These are phyloP conservation scores for Triplophysa yarkandensis DNA, from an alignment of 2,797 vertebrate genomes.

Conservation along the genomic window DNA sequence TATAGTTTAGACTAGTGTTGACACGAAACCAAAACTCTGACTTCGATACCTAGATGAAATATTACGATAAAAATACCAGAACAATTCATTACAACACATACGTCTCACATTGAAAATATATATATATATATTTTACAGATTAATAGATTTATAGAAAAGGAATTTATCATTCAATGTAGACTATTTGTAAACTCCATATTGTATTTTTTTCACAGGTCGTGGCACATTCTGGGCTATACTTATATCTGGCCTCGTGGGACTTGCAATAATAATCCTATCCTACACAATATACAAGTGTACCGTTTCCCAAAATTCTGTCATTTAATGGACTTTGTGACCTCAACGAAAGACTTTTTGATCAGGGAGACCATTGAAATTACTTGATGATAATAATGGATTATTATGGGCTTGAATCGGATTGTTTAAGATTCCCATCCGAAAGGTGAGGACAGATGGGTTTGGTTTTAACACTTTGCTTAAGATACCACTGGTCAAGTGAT, in stretches of 20 bases:
- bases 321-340: constrained; percentile 2
- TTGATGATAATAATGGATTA: not conserved
- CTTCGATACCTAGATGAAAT: too few species aligned
- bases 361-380: not conserved
- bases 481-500: not conserved
- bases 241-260: constrained; percentile 8
- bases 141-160: too few species aligned
- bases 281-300: constrained; percentile 7
- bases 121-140: too few species aligned
- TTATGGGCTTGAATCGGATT: not conserved
- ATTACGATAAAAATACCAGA: too few species aligned
- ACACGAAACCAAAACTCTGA: too few species aligned
- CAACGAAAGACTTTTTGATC: not conserved
- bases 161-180: too few species aligned
- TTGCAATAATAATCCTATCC: not conserved
- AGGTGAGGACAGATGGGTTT: not conserved
- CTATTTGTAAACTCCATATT: too few species aligned
- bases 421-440: not conserved
- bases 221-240: constrained; percentile 50
- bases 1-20: constrained; percentile 8
- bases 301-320: not conserved
- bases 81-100: too few species aligned
- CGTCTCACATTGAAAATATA: too few species aligned
- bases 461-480: not conserved
- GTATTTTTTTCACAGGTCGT: constrained; percentile 27